Evolutionary conservation across 2,113 vertebrate genomes (phyloP), one percentile per base, ranked within the genome.

Genomic region (Aphyosemion australe): DNA sequence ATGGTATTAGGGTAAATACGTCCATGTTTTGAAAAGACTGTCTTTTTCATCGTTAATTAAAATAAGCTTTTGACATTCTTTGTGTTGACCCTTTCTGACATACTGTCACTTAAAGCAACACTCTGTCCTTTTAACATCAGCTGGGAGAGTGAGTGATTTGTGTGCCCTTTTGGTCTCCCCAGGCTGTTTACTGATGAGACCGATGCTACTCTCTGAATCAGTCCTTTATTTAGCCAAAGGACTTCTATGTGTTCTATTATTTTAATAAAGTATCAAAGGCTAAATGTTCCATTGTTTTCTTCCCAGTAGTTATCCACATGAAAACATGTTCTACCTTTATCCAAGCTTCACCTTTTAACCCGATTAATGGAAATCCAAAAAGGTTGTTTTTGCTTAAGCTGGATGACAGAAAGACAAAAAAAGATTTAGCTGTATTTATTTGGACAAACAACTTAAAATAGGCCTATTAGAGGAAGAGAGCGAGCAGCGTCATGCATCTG

Each of bases 171-270:
- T 43, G 42, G 65, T 80, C 50, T 45, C 51, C 51, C 61, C 63
- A 61, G 71, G 61, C 79, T 87, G 87, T 86, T 84, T 86, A 80
- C 82, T 86, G 85, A 89, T 83, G 78, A 86, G 83, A 78, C 56
- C 70, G 71, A 83, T 81, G 68, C 64, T 47, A 47, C 59, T 51
- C 52, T 75, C 42, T 65, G 64, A 81, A 61, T 62, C 9, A 55
- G 54, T 63, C 80, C 52, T 71, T 74, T 78, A 50, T 77, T 69
- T 67, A 50, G 42, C 58, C 51, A 64, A 76, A 76, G 70, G 82
- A 60, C 82, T 59, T 52, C 61, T 15, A 58, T 32, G 39, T 14
- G 21, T 62, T 82, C 15, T 52, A 5, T 53, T 68, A 42, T 43
- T 64, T 47, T 58, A 26, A 46, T 55, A 6, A 48, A 61, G 31